Evolutionary conservation across 2,797 vertebrate species (phyloP), one percentile per base, ranked within the genome.

Genomic region (Sebastes jordani): DNA sequence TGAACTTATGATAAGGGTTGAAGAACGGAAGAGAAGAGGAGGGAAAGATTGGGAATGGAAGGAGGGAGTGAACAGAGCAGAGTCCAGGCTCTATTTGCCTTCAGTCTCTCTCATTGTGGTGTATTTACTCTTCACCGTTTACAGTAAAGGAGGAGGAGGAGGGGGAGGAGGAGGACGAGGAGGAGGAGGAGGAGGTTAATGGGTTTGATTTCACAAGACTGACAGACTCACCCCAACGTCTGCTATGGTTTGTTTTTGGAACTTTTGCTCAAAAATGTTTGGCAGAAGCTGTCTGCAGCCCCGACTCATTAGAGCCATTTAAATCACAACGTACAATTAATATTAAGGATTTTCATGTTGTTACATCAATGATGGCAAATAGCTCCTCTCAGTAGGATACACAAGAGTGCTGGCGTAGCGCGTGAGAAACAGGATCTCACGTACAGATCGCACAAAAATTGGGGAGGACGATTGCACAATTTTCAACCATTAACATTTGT

Each of bases 271-370:
- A 32, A 59, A 85, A 73, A 78, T 67, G 73, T 86, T 88, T 90
- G 88, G 80, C 86, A 82, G 75, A 81, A 76, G 38, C 86, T 91
- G 85, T 71, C 75, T 82, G 73, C 78, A 81, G 86, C 79, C 82
- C 67, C 8, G 58, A 88, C 92, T 88, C 93, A 91, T 92, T 90
- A 93, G 86, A 86, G 82, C 69, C 84, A 69, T 62, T 80, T 82
- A 71, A 81, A 88, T 88, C 78, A 72, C 29, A n/a, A 18, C 76
- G 71, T 32, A 59, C 65, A 72, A 87, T 90, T 81, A 89, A 86
- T 85, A 83, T 49, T 68, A 60, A 74, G 36, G n/a, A 79, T 64
- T 78, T 76, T 82, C 52, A 71, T 76, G 67, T 79, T 83, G 75
- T 81, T 85, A 69, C 49, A 74, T 62, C 3, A 5, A 25, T 66